phyloP scores from a whole-genome alignment of 2,888 invertebrate species.

The Tiphia femorata region DNA sequence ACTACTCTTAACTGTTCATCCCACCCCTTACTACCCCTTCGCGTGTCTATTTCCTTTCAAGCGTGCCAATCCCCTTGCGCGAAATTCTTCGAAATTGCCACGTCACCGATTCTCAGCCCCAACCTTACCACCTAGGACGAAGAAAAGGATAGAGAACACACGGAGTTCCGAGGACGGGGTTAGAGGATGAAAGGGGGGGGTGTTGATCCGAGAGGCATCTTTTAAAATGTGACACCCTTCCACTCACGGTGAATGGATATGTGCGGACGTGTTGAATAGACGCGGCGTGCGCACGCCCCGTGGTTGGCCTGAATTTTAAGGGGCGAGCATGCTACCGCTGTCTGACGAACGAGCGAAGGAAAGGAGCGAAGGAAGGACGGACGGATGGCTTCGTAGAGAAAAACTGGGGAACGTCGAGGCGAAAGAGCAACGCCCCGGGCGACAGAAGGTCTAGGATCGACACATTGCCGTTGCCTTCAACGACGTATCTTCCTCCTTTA shows the following conservation, averaged over 20 bases:
- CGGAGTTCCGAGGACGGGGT: background rate
- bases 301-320: conserved; percentile 41
- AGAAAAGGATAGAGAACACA: too few species aligned
- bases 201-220: conserved; percentile 21
- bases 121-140: too few species aligned
- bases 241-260: conserved; percentile 15
- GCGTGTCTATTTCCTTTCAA: too few species aligned
- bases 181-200: conserved; percentile 17
- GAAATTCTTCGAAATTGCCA: too few species aligned
- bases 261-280: conserved; percentile 30
- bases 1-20: too few species aligned
- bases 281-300: conserved; percentile 8
- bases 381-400: too few species aligned
- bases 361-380: conserved; percentile 11
- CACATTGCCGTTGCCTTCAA: background rate
- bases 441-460: conserved; percentile 31
- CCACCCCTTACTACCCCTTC: too few species aligned
- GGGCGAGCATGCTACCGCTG: conserved; percentile 14
- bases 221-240: conserved; percentile 19
- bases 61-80: too few species aligned
- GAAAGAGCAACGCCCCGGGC: conserved; percentile 30
- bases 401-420: too few species aligned
- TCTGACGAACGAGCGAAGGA: background rate
- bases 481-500: background rate
- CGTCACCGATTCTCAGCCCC: too few species aligned